These are phyloP conservation scores for Sylvietta virens DNA, from an alignment of 2,113 vertebrate species.

Conservation along the genomic window DNA sequence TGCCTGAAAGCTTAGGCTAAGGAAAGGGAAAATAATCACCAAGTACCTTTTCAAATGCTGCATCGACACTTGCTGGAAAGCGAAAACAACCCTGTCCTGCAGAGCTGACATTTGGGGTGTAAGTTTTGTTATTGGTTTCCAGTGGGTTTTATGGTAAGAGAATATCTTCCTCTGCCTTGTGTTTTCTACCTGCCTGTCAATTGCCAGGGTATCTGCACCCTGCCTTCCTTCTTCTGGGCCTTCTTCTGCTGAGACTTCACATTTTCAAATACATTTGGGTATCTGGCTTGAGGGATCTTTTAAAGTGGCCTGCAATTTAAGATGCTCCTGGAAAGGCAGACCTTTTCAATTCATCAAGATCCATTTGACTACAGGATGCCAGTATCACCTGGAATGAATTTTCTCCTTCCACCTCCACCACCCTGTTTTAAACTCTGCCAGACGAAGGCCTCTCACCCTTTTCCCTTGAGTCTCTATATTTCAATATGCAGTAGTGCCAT, in stretches of 20 bases:
- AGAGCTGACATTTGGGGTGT: background rate
- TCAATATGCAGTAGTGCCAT: background rate
- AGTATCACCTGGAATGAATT: background rate
- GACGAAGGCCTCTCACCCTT: background rate
- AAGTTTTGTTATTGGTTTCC: background rate
- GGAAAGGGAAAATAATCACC: background rate
- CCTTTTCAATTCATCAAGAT: background rate
- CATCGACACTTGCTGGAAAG: background rate
- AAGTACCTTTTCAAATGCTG: background rate
- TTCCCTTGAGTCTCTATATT: background rate
- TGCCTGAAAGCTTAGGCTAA: background rate
- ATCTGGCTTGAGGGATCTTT: background rate
- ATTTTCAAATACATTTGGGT: background rate
- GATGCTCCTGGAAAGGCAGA: background rate
- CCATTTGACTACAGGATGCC: background rate
- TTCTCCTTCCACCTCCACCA: background rate
- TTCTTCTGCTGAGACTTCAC: background rate
- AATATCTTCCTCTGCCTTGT: background rate
- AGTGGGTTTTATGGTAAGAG: background rate
- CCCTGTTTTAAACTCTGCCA: background rate
- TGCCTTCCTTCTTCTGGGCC: background rate
- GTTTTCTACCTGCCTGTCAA: background rate
- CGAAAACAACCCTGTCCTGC: background rate
- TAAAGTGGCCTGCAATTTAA: background rate
- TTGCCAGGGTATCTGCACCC: too few species aligned